Percentiles rank a stretch among this genome's conserved stretches.
phyloP scores from a whole-genome alignment of 2,113 vertebrate species.

The Tenrec ecaudatus region DNA sequence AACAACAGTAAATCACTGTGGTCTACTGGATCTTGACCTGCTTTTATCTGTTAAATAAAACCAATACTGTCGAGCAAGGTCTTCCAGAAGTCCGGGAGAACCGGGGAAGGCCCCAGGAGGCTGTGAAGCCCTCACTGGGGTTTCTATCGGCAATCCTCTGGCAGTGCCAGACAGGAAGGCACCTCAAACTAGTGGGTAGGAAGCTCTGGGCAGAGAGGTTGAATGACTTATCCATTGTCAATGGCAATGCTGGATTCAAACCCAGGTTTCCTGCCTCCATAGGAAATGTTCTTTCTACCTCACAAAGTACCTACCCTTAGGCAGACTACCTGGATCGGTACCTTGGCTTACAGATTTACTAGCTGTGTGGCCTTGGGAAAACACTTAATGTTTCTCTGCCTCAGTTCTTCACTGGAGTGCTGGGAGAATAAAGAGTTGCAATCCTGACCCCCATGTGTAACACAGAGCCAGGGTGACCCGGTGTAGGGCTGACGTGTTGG shows the following conservation, averaged over 20 bases:
- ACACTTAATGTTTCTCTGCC: neutral
- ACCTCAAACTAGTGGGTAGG: rapidly evolving
- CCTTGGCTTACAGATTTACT: no score
- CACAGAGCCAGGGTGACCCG: no score
- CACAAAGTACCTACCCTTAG: rapidly evolving
- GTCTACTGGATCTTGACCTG: neutral
- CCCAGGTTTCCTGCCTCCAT: neutral
- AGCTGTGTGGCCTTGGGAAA: neutral
- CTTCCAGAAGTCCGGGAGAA: neutral
- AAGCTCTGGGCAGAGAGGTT: neutral
- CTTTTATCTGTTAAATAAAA: neutral
- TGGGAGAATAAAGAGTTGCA: no score
- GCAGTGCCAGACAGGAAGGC: rapidly evolving
- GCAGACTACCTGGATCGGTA: neutral
- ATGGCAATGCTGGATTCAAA: neutral
- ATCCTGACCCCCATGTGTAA: no score
- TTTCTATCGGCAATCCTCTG: neutral
- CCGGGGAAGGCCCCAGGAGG: neutral
- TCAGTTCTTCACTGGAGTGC: neutral
- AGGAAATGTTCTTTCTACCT: neutral
- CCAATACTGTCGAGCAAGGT: rapidly evolving
- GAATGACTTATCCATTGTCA: neutral
- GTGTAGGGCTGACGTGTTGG: neutral
- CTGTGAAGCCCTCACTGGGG: rapidly evolving
- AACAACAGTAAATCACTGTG: neutral